Base-by-base conservation (phyloP, 2,888 invertebrate genomes). In the Trachelus tabidus region DNA sequence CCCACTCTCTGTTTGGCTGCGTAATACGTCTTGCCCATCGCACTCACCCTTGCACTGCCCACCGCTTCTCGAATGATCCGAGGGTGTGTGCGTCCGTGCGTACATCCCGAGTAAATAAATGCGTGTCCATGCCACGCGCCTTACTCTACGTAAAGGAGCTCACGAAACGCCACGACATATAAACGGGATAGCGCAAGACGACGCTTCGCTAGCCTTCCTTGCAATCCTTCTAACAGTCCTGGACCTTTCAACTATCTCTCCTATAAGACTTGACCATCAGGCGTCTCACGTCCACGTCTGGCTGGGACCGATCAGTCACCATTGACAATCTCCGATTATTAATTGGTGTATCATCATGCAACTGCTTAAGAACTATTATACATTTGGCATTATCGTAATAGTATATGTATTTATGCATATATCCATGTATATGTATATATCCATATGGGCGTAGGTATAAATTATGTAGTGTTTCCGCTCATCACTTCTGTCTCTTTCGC, bases 311-410 rank as follows among this genome's bases (percentile, higher is more conserved):
- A 35, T 12, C 35, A 1, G 74, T 34, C 34, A 11, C 71, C 71
- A 12, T 23, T 11, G 74, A 34, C 74, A 35, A 30, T 6, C 23
- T 34, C 34, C 33, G 30, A 23, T 9, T 56, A 71, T 71, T 3
- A 34, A 33, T 34, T 34, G 76, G 23, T 34, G 12, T 34, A 71
- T 35, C 34, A 35, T 75, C 35, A 33, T 15, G 68, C 68, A 37
- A 71, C 34, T 56, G 68, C 71, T 88, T 87, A 87, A 82, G 80
- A 90, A 89, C 90, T 90, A 90, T 90, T 89, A 90, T 91, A 91
- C 91, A 91, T 91, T 91, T 91, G 91, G 91, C 91, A 90, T 91
- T 91, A 88, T 86, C 86, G 88, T 90, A 90, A 83, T 87, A 88
- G 86, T 89, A 89, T 90, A 90, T 89, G 85, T 90, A 88, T 87